These are phyloP conservation scores for Chloroclysta siterata DNA, from an alignment of 2,888 invertebrate genomes.

Conservation along the genomic window DNA sequence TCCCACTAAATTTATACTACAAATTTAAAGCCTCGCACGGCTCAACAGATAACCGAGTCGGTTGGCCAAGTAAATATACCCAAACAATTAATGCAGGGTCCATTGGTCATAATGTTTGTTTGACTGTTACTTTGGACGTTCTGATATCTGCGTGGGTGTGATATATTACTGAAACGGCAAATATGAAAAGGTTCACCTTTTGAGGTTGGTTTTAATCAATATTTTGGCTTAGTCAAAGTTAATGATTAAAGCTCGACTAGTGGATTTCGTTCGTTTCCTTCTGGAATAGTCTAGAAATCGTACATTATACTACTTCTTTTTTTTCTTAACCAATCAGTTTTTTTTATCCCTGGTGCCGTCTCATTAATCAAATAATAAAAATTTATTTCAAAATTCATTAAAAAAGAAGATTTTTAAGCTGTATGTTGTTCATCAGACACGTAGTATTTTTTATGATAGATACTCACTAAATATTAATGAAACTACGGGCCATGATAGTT, in stretches of 20 bases:
- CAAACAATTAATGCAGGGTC: slow-evolving; percentile 79
- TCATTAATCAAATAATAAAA: too few relatives aligned
- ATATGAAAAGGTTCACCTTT: slow-evolving; percentile 28
- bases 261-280: not conserved
- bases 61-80: slow-evolving; percentile 80
- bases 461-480: too few relatives aligned
- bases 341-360: too few relatives aligned
- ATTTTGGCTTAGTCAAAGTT: slow-evolving; percentile 13
- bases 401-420: too few relatives aligned
- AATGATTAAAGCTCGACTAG: not conserved
- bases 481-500: too few relatives aligned
- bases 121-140: slow-evolving; percentile 65
- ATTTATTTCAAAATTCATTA: too few relatives aligned
- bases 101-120: slow-evolving; percentile 82
- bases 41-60: slow-evolving; percentile 74
- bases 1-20: slow-evolving; percentile 53
- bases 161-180: slow-evolving; percentile 39
- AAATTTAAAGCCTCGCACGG: slow-evolving; percentile 70
- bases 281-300: too few relatives aligned
- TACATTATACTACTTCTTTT: too few relatives aligned
- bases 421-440: too few relatives aligned
- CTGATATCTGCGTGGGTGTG: slow-evolving; percentile 50
- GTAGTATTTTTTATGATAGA: too few relatives aligned
- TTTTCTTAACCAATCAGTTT: too few relatives aligned
- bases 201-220: slow-evolving; percentile 27